phyloP scores from a whole-genome alignment of 2,113 vertebrate genomes.

The Pleuronectes platessa region DNA sequence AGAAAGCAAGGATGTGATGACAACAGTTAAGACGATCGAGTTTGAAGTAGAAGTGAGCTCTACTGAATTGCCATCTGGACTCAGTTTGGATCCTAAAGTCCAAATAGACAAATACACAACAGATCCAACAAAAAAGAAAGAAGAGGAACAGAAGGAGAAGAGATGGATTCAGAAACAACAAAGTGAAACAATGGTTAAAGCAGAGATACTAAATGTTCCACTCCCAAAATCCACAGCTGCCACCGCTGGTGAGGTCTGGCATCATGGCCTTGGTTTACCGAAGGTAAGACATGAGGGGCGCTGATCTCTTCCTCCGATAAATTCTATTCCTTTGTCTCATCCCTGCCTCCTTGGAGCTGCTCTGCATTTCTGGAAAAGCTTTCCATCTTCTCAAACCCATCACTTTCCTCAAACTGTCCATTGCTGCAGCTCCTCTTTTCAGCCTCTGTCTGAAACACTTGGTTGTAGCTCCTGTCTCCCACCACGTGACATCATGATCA shows the following conservation, averaged over 20 bases:
- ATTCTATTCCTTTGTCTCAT: not conserved
- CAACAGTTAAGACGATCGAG: not conserved
- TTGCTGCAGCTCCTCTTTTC: not conserved
- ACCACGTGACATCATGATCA: too few relatives aligned
- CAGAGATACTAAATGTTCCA: not conserved
- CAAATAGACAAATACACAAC: not conserved
- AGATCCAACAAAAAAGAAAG: not conserved
- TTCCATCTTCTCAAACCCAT: not conserved
- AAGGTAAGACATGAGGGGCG: slow-evolving; percentile 35
- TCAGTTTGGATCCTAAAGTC: not conserved
- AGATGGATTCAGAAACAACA: not conserved
- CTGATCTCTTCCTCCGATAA: not conserved
- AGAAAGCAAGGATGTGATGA: not conserved
- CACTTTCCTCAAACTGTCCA: not conserved
- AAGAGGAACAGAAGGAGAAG: slow-evolving; percentile 5
- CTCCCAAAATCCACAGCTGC: not conserved
- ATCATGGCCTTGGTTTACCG: not conserved
- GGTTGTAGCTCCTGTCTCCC: too few relatives aligned
- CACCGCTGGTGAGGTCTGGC: not conserved
- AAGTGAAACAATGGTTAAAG: not conserved
- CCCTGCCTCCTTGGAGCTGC: not conserved
- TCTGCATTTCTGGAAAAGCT: not conserved
- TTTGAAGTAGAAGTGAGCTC: not conserved
- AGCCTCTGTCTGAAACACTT: not conserved
- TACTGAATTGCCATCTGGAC: not conserved